Percentiles rank a stretch among this genome's conserved stretches.
Evolutionary conservation across 2,113 vertebrate species (phyloP).

Genomic region (Damaliscus lunatus): DNA sequence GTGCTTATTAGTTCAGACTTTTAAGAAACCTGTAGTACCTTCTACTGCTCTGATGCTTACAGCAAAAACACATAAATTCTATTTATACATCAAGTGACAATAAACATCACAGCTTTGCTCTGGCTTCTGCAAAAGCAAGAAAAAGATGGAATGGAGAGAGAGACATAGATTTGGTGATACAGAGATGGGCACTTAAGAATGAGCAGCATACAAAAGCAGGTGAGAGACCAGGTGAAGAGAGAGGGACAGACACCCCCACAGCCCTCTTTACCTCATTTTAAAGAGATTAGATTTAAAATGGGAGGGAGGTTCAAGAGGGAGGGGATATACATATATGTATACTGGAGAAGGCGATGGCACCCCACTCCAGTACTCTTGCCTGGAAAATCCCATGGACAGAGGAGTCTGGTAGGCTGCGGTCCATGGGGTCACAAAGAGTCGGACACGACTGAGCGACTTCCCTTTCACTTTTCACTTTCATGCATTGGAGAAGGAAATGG

Average conservation of each 20-base stretch:
- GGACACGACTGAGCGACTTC: too few species aligned
- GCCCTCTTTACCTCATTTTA: neutral
- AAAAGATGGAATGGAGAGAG: neutral
- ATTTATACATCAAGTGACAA: neutral
- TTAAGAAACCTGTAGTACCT: neutral
- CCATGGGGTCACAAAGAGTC: too few species aligned
- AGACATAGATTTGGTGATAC: neutral
- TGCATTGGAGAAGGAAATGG: too few species aligned
- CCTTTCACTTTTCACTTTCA: too few species aligned
- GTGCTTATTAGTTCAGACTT: neutral
- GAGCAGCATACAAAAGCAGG: neutral
- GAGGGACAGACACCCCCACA: neutral
- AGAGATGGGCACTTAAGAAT: neutral
- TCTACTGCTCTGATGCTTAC: neutral
- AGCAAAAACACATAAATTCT: neutral
- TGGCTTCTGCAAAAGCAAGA: neutral
- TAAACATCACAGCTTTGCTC: neutral
- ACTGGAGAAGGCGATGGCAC: too few species aligned
- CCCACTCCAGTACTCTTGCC: too few species aligned
- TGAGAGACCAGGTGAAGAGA: neutral
- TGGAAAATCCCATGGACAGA: too few species aligned
- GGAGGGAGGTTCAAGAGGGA: neutral
- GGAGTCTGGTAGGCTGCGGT: too few species aligned
- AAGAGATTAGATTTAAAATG: neutral
- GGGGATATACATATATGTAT: neutral